A percentile compares a stretch with the other conserved stretches of the same genome.
Conservation (phyloP, 2,113 vertebrate species). For the Antidorcas marsupialis region DNA sequence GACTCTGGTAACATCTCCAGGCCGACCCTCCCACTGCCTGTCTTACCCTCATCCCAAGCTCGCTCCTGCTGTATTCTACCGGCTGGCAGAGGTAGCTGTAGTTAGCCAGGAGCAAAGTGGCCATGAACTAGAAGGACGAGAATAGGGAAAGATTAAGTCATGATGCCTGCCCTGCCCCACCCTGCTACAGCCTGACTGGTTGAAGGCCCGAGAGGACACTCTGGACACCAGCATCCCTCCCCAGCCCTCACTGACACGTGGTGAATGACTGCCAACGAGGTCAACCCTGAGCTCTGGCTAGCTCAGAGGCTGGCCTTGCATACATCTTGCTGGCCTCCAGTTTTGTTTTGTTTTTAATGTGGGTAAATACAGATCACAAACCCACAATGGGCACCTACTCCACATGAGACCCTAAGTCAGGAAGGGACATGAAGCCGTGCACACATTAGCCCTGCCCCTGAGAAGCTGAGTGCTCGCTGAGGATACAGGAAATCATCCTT, state of each 20-base stretch:
- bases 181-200: neutral
- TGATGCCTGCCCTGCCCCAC: neutral
- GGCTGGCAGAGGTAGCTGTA: constrained; percentile 84
- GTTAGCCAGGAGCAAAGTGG: constrained; percentile 76
- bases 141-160: neutral
- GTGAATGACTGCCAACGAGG: too few species aligned
- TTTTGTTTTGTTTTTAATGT: neutral
- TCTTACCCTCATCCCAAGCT: constrained; percentile 76
- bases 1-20: neutral
- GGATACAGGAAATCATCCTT: neutral
- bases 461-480: neutral
- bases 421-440: neutral
- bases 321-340: neutral
- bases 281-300: neutral
- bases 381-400: fast-evolving
- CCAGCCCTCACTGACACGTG: neutral
- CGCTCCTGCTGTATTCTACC: constrained; percentile 75
- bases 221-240: neutral
- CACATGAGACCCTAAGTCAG: neutral
- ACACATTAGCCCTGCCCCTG: fast-evolving
- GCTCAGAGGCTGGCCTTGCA: neutral
- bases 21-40: too few species aligned
- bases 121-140: constrained; percentile 78
- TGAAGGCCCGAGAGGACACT: fast-evolving
- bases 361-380: neutral